These are phyloP conservation scores for Ashinkailepas kermadecensis DNA, from an alignment of 2,888 invertebrate species.

Conservation along the genomic window DNA sequence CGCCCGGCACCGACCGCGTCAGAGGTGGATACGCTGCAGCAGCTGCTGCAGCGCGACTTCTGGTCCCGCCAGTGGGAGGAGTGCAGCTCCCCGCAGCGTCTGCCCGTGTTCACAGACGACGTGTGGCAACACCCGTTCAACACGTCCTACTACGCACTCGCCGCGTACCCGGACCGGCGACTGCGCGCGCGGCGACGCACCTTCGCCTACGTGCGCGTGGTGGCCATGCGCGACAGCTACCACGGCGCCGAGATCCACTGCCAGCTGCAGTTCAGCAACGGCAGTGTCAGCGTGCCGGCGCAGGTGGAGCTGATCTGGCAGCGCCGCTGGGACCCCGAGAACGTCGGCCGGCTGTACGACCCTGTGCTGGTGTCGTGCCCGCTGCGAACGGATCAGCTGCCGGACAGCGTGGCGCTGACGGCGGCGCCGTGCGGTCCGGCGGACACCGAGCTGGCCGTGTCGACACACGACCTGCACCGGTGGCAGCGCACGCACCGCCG, in stretches of 20 bases:
- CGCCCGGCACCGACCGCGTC: background rate
- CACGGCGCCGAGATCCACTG: slow-evolving; percentile 48
- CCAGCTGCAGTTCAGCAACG: slow-evolving; percentile 48
- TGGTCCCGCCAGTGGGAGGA: background rate
- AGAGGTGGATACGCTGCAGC: background rate
- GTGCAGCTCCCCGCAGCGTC: background rate
- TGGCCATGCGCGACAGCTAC: slow-evolving; percentile 41
- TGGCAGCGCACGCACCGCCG: background rate
- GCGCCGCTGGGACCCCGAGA: slow-evolving; percentile 51
- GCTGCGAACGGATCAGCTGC: slow-evolving; percentile 45
- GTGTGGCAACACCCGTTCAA: slow-evolving; percentile 37
- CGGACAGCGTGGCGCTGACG: slow-evolving; percentile 48
- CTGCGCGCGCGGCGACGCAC: slow-evolving; percentile 43
- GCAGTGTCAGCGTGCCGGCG: slow-evolving; percentile 52
- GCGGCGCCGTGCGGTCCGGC: slow-evolving; percentile 49
- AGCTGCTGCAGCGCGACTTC: background rate
- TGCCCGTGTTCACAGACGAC: slow-evolving; percentile 24
- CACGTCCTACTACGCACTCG: slow-evolving; percentile 47
- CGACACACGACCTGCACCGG: slow-evolving; percentile 34
- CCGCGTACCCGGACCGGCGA: slow-evolving; percentile 51
- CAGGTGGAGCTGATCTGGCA: slow-evolving; percentile 51
- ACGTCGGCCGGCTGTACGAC: slow-evolving; percentile 41
- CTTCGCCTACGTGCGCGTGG: slow-evolving; percentile 38
- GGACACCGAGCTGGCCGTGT: slow-evolving; percentile 44
- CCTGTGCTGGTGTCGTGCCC: slow-evolving; percentile 58